phyloP scores from a whole-genome alignment of 2,888 invertebrate genomes.

The Polymixis lichenea region DNA sequence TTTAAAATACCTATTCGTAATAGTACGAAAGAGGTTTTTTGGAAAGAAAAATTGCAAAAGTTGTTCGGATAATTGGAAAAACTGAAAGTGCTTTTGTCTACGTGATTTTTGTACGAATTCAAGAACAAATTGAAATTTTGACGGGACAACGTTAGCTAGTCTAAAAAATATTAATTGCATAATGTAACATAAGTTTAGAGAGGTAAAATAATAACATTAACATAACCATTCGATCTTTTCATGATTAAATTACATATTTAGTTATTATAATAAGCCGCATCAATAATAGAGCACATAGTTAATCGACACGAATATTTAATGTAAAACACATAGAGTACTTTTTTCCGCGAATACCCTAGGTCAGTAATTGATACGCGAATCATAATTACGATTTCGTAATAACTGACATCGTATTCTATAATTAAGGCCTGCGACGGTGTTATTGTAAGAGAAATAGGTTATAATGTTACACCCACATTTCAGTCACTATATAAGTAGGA shows the following conservation, averaged over 20 bases:
- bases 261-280: conserved; percentile 1
- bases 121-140: neutral
- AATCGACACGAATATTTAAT: neutral
- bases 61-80: no score
- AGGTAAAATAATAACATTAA: neutral
- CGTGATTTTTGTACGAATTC: neutral
- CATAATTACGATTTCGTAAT: conserved; percentile 18
- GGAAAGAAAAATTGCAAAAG: no score
- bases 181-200: neutral
- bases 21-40: no score
- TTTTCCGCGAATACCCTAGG: conserved; percentile 4
- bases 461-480: conserved; percentile 9
- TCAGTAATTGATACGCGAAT: conserved; percentile 29
- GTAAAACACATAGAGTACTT: neutral
- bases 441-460: conserved; percentile 33
- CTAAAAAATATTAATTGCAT: neutral
- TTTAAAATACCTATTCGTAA: no score
- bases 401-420: conserved; percentile 31
- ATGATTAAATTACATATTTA: neutral
- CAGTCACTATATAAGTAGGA: neutral
- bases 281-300: neutral
- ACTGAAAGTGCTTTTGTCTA: no score
- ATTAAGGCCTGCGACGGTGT: conserved; percentile 8
- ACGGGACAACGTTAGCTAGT: neutral
- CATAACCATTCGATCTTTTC: neutral